Evolutionary conservation across 35 echinoderm and acorn worm genomes (phyloP).

Genomic region (Ophioderma brevispina): DNA sequence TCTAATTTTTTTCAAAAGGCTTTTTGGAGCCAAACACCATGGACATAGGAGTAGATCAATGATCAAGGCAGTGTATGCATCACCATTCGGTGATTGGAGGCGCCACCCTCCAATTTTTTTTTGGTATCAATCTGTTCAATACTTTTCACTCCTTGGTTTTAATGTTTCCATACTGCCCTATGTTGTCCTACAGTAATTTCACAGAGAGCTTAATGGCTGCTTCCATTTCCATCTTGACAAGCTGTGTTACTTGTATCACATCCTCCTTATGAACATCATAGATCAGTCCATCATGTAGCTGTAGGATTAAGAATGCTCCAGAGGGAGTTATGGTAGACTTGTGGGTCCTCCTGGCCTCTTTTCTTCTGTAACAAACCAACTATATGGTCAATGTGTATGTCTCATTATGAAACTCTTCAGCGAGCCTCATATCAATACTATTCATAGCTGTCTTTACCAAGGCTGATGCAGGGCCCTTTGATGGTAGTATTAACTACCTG

Average conservation of each 20-base stretch:
- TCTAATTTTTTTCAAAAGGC: too few relatives aligned
- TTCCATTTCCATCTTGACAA: constrained; percentile 94
- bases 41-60: too few relatives aligned
- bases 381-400: constrained; percentile 51
- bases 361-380: background rate
- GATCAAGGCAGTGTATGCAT: too few relatives aligned
- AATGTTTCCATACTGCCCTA: constrained; percentile 89
- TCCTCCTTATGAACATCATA: constrained; percentile 93
- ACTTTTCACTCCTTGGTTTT: too few relatives aligned
- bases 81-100: too few relatives aligned
- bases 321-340: constrained; percentile 35
- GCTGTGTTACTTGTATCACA: constrained; percentile 66
- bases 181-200: constrained; percentile 78
- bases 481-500: constrained; percentile 97
- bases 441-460: constrained; percentile 96
- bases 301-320: constrained; percentile 89
- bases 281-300: constrained; percentile 96
- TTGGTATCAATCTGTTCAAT: too few relatives aligned
- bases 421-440: constrained; percentile 65
- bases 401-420: constrained; percentile 59
- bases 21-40: too few relatives aligned
- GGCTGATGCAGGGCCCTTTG: constrained; percentile 93
- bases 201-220: constrained; percentile 76
- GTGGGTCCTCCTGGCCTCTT: background rate
- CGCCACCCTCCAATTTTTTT: too few relatives aligned